These are phyloP conservation scores for Argynnis bischoffii DNA, from an alignment of 2,888 invertebrate genomes.

Conservation along the genomic window DNA sequence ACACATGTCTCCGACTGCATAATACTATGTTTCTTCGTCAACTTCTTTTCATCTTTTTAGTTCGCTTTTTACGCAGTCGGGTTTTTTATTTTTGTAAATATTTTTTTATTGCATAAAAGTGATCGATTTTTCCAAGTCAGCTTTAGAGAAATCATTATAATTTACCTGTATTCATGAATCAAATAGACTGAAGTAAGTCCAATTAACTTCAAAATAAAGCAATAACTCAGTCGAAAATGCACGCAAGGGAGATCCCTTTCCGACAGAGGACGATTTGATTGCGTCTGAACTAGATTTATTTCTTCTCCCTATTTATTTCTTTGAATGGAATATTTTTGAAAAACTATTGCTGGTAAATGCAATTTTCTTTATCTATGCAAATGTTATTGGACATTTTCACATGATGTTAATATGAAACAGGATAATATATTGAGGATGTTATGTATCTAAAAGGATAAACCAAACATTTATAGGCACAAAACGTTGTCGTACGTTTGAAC, in stretches of 20 bases:
- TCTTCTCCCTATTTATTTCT: slow-evolving; percentile 25
- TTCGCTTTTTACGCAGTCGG: no score
- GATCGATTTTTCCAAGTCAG: no score
- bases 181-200: slow-evolving; percentile 31
- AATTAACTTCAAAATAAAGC: slow-evolving; percentile 57
- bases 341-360: not conserved
- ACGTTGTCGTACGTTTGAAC: no score
- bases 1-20: no score
- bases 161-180: slow-evolving; percentile 47
- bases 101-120: no score
- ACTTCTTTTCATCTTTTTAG: no score
- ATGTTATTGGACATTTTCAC: slow-evolving; percentile 9
- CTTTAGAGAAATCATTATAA: slow-evolving; percentile 17
- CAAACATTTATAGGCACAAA: no score
- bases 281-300: slow-evolving; percentile 60
- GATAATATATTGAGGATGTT: not conserved
- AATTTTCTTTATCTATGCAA: slow-evolving; percentile 9
- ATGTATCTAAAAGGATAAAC: not conserved
- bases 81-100: no score
- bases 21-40: no score
- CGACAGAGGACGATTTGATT: slow-evolving; percentile 56
- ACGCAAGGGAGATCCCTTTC: slow-evolving; percentile 56
- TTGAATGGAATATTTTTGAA: slow-evolving; percentile 15
- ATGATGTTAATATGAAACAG: not conserved
- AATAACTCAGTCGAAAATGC: slow-evolving; percentile 54